phyloP scores from a whole-genome alignment of 1,140 invertebrate species.

The Euura lappo region DNA sequence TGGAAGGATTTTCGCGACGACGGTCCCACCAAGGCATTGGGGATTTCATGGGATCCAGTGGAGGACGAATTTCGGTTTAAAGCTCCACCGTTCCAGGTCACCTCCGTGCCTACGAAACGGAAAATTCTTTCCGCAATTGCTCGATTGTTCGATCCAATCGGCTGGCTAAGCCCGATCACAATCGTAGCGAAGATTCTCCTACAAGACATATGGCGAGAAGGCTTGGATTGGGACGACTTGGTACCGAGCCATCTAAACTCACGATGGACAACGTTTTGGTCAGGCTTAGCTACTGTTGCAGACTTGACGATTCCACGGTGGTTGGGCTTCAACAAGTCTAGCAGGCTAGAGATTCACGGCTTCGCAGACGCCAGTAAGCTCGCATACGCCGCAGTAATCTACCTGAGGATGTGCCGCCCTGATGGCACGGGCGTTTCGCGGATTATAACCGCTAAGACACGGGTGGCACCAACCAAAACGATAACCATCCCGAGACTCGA shows the following conservation, averaged over 20 bases:
- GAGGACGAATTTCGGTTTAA: constrained; percentile 27
- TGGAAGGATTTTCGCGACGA: constrained; percentile 23
- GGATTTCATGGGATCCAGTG: constrained; percentile 37
- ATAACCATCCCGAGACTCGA: constrained; percentile 23
- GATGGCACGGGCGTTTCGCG: constrained; percentile 2
- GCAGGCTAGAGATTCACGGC: constrained; percentile 35
- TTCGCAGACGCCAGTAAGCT: constrained; percentile 36
- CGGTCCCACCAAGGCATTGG: constrained; percentile 32
- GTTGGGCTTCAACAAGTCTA: not conserved
- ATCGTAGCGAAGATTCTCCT: constrained; percentile 43
- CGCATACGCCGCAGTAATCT: constrained; percentile 31
- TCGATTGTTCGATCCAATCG: constrained; percentile 43
- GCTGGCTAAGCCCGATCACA: constrained; percentile 42
- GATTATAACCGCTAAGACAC: constrained; percentile 21
- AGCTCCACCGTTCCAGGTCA: not conserved
- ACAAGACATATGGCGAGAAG: constrained; percentile 39
- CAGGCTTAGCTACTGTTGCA: constrained; percentile 15
- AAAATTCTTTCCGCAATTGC: constrained; percentile 41
- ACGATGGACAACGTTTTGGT: constrained; percentile 33
- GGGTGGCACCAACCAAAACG: constrained; percentile 30
- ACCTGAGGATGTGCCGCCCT: constrained; percentile 16
- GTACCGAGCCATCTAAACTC: constrained; percentile 24
- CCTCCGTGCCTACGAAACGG: constrained; percentile 29
- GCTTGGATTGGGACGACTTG: constrained; percentile 43
- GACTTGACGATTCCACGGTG: constrained; percentile 19